These are phyloP conservation scores for Vireo altiloquus DNA, from an alignment of 2,113 vertebrate genomes.

Conservation along the genomic window DNA sequence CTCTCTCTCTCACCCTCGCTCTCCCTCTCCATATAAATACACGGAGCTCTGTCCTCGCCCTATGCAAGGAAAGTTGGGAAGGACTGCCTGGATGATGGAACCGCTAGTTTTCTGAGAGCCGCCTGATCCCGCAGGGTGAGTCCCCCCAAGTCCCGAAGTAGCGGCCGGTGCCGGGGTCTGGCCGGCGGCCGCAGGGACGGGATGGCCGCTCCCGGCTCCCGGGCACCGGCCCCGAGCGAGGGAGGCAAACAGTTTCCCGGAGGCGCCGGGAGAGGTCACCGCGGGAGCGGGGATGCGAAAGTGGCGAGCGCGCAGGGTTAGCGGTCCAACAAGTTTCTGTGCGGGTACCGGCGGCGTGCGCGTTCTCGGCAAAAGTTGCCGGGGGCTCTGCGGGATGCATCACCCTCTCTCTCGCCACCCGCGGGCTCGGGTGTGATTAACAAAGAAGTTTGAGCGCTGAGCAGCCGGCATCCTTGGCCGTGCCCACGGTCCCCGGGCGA, in stretches of 20 bases:
- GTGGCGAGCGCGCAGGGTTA: not conserved
- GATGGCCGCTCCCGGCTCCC: not conserved
- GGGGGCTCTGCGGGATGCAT: not conserved
- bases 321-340: slow-evolving; percentile 67
- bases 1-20: not conserved
- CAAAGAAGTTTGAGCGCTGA: slow-evolving; percentile 54
- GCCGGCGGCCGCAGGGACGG: not conserved
- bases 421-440: not conserved
- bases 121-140: slow-evolving; percentile 63
- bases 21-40: not conserved
- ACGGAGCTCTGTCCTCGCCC: not conserved
- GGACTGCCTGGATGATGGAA: slow-evolving; percentile 65
- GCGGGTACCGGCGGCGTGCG: not conserved
- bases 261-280: not conserved
- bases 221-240: not conserved
- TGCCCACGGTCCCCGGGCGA: not conserved
- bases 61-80: slow-evolving; percentile 81
- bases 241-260: not conserved
- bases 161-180: not conserved
- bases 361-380: slow-evolving; percentile 24
- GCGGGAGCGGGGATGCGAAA: not conserved
- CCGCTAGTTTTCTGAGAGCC: slow-evolving; percentile 68
- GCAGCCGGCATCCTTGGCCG: not conserved
- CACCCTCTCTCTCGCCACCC: not conserved
- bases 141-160: not conserved